phyloP scores from a whole-genome alignment of 1,140 invertebrate species.

The Galleria mellonella region DNA sequence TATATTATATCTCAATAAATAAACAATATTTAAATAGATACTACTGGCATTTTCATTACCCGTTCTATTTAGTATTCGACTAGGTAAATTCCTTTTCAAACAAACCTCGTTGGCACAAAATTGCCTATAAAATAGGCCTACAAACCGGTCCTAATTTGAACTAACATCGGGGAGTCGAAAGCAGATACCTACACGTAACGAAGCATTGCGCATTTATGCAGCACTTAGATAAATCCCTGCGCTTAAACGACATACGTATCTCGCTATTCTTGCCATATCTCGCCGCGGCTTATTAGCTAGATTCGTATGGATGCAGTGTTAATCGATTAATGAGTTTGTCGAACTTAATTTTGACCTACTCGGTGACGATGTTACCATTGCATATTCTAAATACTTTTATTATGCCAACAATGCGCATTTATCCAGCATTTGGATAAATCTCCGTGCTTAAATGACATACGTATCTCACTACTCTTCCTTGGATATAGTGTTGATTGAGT shows the following conservation, averaged over 20 bases:
- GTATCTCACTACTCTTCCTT: no score
- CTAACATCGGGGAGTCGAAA: constrained; percentile 15
- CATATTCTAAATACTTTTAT: no score
- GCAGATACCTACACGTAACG: constrained; percentile 39
- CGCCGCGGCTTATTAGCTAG: constrained; percentile 33
- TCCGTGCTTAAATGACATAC: constrained; percentile 31
- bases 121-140: constrained; percentile 35
- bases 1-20: no score
- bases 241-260: constrained; percentile 33
- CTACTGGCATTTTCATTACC: no score
- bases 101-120: constrained; percentile 5
- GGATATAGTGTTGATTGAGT: constrained; percentile 40
- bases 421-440: constrained; percentile 55
- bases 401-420: constrained; percentile 47
- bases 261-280: constrained; percentile 19
- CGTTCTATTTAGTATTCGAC: no score
- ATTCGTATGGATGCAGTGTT: constrained; percentile 31
- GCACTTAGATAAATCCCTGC: constrained; percentile 53
- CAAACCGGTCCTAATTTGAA: constrained; percentile 44
- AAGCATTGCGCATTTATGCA: constrained; percentile 47
- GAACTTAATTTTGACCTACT: constrained; percentile 9
- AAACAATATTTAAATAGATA: no score
- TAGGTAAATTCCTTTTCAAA: no score
- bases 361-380: no score
- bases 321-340: constrained; percentile 40